phyloP scores from a whole-genome alignment of 2,888 invertebrate genomes.

The Melanchra persicariae region DNA sequence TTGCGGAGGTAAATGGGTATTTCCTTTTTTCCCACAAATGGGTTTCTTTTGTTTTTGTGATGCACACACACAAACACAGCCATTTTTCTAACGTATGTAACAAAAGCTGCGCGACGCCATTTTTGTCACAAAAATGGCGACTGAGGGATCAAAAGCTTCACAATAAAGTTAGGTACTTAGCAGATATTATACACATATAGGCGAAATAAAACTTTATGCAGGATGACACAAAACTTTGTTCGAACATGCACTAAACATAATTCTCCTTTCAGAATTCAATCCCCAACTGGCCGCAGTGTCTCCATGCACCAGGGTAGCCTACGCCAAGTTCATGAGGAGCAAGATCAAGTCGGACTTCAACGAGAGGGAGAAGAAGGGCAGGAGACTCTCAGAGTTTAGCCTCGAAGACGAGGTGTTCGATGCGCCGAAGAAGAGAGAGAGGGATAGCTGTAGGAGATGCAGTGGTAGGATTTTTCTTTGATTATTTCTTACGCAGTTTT shows the following conservation, averaged over 20 bases:
- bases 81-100: too few relatives aligned
- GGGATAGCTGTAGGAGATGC: slow-evolving; percentile 64
- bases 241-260: neutral
- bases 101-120: too few relatives aligned
- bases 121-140: too few relatives aligned
- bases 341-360: slow-evolving; percentile 92
- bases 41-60: neutral
- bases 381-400: slow-evolving; percentile 70
- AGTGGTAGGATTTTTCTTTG: slow-evolving; percentile 67
- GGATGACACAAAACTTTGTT: too few relatives aligned
- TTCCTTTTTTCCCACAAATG: neutral
- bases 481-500: too few relatives aligned
- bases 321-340: slow-evolving; percentile 96
- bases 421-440: slow-evolving; percentile 67
- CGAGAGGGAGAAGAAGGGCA: slow-evolving; percentile 69
- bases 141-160: too few relatives aligned
- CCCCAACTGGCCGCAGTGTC: slow-evolving; percentile 94
- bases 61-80: too few relatives aligned
- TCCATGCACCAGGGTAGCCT: slow-evolving; percentile 95
- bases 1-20: too few relatives aligned
- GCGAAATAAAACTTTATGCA: too few relatives aligned
- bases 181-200: too few relatives aligned
- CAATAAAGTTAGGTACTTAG: too few relatives aligned
- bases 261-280: slow-evolving; percentile 92
- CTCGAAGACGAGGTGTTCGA: slow-evolving; percentile 83